Base-by-base conservation (phyloP, 2,888 invertebrate species). In the Heliothis peltigera region DNA sequence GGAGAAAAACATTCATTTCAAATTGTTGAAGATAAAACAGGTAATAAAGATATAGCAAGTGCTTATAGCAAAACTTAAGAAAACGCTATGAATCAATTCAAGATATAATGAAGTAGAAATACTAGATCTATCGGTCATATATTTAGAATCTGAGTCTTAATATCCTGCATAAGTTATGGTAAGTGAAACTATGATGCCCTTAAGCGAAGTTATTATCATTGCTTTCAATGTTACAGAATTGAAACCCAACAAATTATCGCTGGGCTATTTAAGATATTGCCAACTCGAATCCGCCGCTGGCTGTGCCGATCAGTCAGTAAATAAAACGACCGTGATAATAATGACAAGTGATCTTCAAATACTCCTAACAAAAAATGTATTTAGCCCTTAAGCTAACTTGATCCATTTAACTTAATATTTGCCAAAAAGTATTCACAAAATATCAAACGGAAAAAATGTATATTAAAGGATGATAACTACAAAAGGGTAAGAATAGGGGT, bases 201-300 rank as follows among this genome's bases (percentile, higher is more conserved):
- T 62, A 54, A 73, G 71, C 62, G 42, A 73, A 73, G 68, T 71
- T 71, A 71, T 68, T 71, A 73, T 68, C 53, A 57, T 62, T 19
- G 68, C 71, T 57, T 67, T 62, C 57, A 67, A 54, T 54, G 42
- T 67, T 15, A 4, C 42, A 62, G 56, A 56, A 71, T 62, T 57
- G 49, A 67, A 73, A 67, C 54, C 62, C 57, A 62, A 58, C 73
- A 70, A 72, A 70, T 68, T 55, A 71, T 73, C 68, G 18, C 35
- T 62, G 57, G 15, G 53, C 49, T 46, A 53, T 71, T 67, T 62
- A 68, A 73, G 62, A 62, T 68, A 71, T 62, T 51, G 62, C 62
- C 35, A 62, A 71, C 62, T 46, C 15, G 54, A 51, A 54, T n/a
- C 42, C 21, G 28, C 73, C 43, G 35, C 0, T 15, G 28, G 68